phyloP scores from a whole-genome alignment of 1,140 invertebrate genomes.

The Theocolax elegans region DNA sequence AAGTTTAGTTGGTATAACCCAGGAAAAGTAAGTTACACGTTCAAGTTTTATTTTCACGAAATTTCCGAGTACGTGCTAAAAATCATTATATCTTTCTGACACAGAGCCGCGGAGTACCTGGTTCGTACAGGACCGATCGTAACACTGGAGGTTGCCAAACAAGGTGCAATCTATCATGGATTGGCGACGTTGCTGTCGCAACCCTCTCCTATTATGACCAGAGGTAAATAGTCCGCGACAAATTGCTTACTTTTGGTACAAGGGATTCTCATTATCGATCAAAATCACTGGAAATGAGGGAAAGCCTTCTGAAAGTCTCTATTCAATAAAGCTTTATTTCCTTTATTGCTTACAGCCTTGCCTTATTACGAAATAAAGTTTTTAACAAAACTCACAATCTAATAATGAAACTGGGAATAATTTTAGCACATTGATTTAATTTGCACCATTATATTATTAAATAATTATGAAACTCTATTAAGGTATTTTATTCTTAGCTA shows the following conservation, averaged over 20 bases:
- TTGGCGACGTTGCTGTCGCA: conserved; percentile 93
- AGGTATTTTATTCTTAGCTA: no score
- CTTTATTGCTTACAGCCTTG: conserved; percentile 26
- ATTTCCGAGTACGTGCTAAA: not conserved
- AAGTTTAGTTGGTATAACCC: conserved; percentile 95
- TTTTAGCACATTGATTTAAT: no score
- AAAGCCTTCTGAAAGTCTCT: not conserved
- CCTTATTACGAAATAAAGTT: not conserved
- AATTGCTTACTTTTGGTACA: not conserved
- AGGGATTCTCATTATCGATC: not conserved
- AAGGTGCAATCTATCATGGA: conserved; percentile 96
- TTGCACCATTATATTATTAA: no score
- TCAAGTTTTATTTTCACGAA: not conserved
- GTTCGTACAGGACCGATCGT: conserved; percentile 93
- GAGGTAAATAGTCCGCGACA: conserved; percentile 72
- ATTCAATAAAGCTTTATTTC: conserved; percentile 12
- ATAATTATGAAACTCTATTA: no score
- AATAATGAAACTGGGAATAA: not conserved
- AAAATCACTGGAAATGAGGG: not conserved
- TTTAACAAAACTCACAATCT: conserved; percentile 6
- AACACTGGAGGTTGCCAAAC: conserved; percentile 95
- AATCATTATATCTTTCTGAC: conserved; percentile 13
- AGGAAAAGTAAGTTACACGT: conserved; percentile 79
- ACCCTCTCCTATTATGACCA: conserved; percentile 84
- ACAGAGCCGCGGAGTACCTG: conserved; percentile 93